Percentiles rank a stretch among this genome's conserved stretches.
Evolutionary conservation across 2,113 vertebrate species (phyloP).

Genomic region (Amphiprion ocellaris): DNA sequence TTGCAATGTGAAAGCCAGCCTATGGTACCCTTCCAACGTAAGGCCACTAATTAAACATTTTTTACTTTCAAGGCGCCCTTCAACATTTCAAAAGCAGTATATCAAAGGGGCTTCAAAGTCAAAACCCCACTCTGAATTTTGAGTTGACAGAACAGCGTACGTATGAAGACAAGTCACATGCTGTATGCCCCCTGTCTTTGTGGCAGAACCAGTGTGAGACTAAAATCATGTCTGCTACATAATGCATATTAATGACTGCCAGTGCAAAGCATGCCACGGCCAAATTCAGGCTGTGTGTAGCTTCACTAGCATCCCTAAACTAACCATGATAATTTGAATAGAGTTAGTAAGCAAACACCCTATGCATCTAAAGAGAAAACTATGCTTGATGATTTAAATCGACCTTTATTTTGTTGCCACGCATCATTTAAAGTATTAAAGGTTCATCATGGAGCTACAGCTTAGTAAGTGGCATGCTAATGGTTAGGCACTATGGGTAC

Average conservation of each 20-base stretch:
- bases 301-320: background rate
- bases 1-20: constrained; percentile 52
- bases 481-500: background rate
- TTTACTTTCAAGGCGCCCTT: constrained; percentile 79
- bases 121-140: constrained; percentile 66
- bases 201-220: constrained; percentile 39
- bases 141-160: constrained; percentile 67
- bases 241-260: constrained; percentile 43
- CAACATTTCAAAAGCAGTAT: constrained; percentile 81
- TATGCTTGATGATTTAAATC: constrained; percentile 15
- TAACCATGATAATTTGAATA: constrained; percentile 1
- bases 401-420: background rate
- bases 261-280: background rate
- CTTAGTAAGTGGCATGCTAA: background rate
- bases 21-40: constrained; percentile 55
- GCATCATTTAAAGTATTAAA: constrained; percentile 1
- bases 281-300: background rate
- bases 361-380: constrained; percentile 8
- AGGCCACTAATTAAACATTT: constrained; percentile 80
- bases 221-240: constrained; percentile 37
- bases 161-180: constrained; percentile 61
- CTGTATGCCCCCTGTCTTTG: constrained; percentile 50
- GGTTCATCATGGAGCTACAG: constrained; percentile 11
- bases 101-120: constrained; percentile 82
- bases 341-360: background rate